Evolutionary conservation across 2,888 invertebrate species (phyloP), one percentile per base, ranked within the genome.

Genomic region (Xylophagus ater): DNA sequence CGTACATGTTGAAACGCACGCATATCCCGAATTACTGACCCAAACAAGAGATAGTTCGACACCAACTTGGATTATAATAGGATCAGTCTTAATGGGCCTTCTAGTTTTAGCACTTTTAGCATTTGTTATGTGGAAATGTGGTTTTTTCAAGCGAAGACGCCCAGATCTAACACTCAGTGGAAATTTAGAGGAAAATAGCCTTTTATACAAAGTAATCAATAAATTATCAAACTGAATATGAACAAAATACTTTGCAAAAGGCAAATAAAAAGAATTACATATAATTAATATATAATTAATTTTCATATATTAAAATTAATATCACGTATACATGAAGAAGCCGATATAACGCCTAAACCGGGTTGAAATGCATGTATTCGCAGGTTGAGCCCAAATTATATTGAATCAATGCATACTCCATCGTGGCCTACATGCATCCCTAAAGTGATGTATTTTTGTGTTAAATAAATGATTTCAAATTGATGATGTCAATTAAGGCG

Each of bases 91-190:
- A 41, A 81, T 81, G 2, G 94, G 94, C 8, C 68, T 96, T 23
- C 57, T 93, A 47, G 69, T 96, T 14, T 69, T 96, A 23, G 74
- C 88, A 24, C 59, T 89, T 3, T 70, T 94, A 35, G 83, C 85
- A 29, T 71, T 84, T 34, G 72, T 81, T 15, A 68, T 94, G 42
- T 89, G 88, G 79, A 89, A 84, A 68, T 77, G 87, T 37, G 89
- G 89, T 36, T 90, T 90, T 74, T 90, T 89, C 67, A 88, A 87
- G 57, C 68, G 87, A 54, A 77, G 84, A 57, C 71, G 88, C 47
- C 85, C 85, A 4, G 87, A 88, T 61, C 83, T 81, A 2, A 87
- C 87, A 12, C 61, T 84, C 4, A 83, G 83, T 15, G 87, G 85
- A 1, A 83, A 82, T 60, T 62, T 83, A 17, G 81, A 81, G 57